Base-by-base conservation (phyloP, 2,888 invertebrate genomes). In the Temnothorax ravouxi region DNA sequence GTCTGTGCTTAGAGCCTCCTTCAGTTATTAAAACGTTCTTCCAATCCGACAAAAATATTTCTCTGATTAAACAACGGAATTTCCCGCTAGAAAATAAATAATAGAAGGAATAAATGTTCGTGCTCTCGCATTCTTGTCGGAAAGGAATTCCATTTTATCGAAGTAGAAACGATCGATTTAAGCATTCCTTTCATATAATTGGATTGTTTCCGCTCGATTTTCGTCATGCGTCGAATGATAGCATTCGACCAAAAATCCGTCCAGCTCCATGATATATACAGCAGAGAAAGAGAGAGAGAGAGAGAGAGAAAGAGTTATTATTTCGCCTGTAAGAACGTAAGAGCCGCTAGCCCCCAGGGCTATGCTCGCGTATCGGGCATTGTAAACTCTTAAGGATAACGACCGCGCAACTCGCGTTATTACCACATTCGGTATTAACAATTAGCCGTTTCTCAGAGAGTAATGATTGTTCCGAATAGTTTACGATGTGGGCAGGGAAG, bases 381-480 rank as follows among this genome's bases (percentile, higher is more conserved):
- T 79, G 76, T 81, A 52, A 62, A 81, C 62, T 77, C 80, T 79
- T 81, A 52, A 64, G 61, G 79, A 79, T 77, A 77, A 81, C 41
- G 62, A 79, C 44, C 62, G 81, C 62, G 50, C 79, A 62, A 79
- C 21, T 52, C 62, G 52, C 44, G 29, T 81, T 77, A 81, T 81
- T 81, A 79, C 79, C 80, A 54, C 81, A 81, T 81, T 81, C 62
- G 80, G 81, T 52, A 77, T 72, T 72, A 81, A 81, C 81, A 81
- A 81, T 81, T 81, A 81, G 54, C 47, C 62, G 62, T 79, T 79
- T 79, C 62, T n/a, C 52, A 81, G 59, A 54, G 47, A 75, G 75
- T 80, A 80, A 80, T 74, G 76, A 81, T 80, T 80, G 62, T 61
- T 77, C 52, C 62, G 62, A 62, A 81, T 77, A 62, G 61, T 79